Evolutionary conservation across 2,888 invertebrate genomes (phyloP).

Genomic region (Euplagia quadripunctaria): DNA sequence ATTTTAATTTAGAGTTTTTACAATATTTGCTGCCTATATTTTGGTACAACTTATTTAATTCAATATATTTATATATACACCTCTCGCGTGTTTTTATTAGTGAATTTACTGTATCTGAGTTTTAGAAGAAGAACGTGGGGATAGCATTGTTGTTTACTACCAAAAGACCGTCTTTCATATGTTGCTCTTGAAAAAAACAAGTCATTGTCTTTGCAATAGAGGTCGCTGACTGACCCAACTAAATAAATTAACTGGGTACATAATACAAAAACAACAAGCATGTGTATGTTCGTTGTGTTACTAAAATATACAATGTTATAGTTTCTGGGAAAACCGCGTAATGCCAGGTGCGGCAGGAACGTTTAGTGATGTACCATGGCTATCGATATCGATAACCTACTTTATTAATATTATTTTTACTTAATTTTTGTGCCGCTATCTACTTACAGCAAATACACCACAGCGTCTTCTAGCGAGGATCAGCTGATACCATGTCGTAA

Average conservation of each 20-base stretch:
- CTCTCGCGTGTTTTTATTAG: too few relatives aligned
- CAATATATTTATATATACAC: too few relatives aligned
- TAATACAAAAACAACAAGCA: slow-evolving; percentile 12
- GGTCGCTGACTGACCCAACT: not conserved
- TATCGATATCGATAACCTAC: slow-evolving; percentile 11
- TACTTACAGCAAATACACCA: not conserved
- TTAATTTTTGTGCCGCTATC: too few relatives aligned
- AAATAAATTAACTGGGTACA: not conserved
- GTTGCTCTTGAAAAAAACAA: not conserved
- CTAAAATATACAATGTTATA: slow-evolving; percentile 21
- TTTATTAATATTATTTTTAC: not conserved
- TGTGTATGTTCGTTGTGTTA: slow-evolving; percentile 17
- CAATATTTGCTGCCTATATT: too few relatives aligned
- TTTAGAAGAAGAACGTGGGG: too few relatives aligned
- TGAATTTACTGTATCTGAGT: too few relatives aligned
- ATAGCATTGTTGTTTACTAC: too few relatives aligned
- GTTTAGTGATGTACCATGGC: not conserved
- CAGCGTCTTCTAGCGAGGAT: too few relatives aligned
- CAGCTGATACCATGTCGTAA: not conserved
- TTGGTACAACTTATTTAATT: too few relatives aligned
- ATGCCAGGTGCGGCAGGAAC: slow-evolving; percentile 18
- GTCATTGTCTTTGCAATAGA: not conserved
- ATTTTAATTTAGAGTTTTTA: too few relatives aligned
- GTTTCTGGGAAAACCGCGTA: slow-evolving; percentile 25
- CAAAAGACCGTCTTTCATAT: too few relatives aligned